Base-by-base conservation (phyloP, 1,140 invertebrate genomes). In the Lineus longissimus region DNA sequence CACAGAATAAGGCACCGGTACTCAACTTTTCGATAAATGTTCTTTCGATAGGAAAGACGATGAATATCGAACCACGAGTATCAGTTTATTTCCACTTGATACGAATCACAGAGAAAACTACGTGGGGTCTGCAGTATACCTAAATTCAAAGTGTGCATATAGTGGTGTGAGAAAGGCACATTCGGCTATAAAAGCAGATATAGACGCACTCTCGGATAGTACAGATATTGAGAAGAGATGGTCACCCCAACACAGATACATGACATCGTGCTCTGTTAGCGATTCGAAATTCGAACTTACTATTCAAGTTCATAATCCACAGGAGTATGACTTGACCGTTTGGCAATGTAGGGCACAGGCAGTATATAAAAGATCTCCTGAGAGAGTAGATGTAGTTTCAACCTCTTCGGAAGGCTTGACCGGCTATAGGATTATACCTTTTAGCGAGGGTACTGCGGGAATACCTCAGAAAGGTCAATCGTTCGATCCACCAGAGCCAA, bases 311-410 rank as follows among this genome's bases (percentile, higher is more conserved):
- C 47, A 51, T n/a, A 51, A 51, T n/a, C 47, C 47, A 27, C 47
- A 51, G n/a, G 47, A 51, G 47, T 51, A 19, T 51, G 47, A 51
- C 25, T 51, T 51, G n/a, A 51, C 47, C n/a, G 47, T 51, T 4
- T 51, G 47, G 47, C 47, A 51, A 51, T 51, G 47, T 27, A 19
- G n/a, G n/a, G 47, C 47, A 7, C n/a, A 51, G 4, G 47, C n/a
- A n/a, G n/a, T 51, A n/a, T 6, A 51, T 27, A 51, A 7, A 51
- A 36, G n/a, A 51, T n/a, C 4, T 4, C 47, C 25, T 9, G 47
- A 51, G n/a, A n/a, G 6, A n/a, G n/a, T 51, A 51, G 47, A 51
- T 7, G n/a, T 51, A 27, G 47, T n/a, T 27, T 7, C 47, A 7
- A 7, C 47, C 6, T 4, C 47, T 9, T 6, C 6, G 47, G 47